Evolutionary conservation across 2,888 invertebrate species (phyloP).

Genomic region (Polyommatus icarus): DNA sequence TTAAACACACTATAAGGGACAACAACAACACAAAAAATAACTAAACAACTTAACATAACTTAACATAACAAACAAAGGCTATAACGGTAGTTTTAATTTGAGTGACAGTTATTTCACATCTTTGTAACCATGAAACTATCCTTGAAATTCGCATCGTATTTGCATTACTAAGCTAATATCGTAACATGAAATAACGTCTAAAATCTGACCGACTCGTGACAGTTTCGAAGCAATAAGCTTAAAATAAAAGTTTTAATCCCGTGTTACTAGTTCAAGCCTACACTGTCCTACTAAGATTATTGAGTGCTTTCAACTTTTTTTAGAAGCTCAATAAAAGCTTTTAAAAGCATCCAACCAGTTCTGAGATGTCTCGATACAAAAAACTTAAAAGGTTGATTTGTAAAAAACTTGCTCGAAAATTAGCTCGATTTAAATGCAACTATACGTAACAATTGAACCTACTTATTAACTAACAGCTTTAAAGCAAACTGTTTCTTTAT

Average conservation of each 20-base stretch:
- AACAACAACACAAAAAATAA: too few relatives aligned
- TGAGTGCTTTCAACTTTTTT: not conserved
- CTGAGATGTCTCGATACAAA: constrained; percentile 6
- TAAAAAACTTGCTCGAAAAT: not conserved
- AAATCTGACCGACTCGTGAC: not conserved
- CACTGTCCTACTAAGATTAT: constrained; percentile 7
- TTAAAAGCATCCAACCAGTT: constrained; percentile 10
- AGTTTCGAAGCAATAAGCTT: constrained; percentile 8
- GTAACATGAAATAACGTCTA: not conserved
- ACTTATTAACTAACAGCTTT: too few relatives aligned
- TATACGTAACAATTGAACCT: too few relatives aligned
- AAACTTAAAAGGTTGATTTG: not conserved
- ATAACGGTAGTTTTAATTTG: too few relatives aligned
- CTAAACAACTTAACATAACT: too few relatives aligned
- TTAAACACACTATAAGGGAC: too few relatives aligned
- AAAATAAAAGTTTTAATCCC: constrained; percentile 17
- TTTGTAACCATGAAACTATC: too few relatives aligned
- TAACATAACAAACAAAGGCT: too few relatives aligned
- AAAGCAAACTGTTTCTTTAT: too few relatives aligned
- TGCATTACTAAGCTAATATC: not conserved
- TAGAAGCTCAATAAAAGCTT: constrained; percentile 19
- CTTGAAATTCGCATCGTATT: too few relatives aligned
- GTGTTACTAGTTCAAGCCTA: constrained; percentile 1
- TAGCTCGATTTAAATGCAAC: too few relatives aligned
- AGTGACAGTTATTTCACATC: too few relatives aligned